Conservation (phyloP, 2,113 vertebrate species). For the Siphamia tubifer region DNA sequence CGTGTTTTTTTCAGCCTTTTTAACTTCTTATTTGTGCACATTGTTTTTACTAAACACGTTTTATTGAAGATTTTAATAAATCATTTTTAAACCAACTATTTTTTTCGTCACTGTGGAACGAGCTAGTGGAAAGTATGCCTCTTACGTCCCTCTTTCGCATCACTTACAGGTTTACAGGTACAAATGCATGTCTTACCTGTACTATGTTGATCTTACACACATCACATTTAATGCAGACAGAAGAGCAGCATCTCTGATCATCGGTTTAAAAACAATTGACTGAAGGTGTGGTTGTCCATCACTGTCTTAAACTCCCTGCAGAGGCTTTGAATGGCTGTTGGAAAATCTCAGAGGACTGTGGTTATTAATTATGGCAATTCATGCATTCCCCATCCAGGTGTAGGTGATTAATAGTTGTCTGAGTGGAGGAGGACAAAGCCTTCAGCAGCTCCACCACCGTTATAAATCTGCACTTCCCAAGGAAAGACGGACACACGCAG, state of each 20-base stretch:
- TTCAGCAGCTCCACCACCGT: background rate
- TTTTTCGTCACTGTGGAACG: too few species aligned
- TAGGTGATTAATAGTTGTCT: conserved; percentile 34
- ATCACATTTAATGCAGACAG: background rate
- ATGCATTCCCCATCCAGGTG: conserved; percentile 23
- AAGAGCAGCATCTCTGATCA: background rate
- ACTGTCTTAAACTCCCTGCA: background rate
- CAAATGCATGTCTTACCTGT: conserved; percentile 2
- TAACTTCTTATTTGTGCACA: too few species aligned
- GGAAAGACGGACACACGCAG: background rate
- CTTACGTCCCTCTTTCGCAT: too few species aligned
- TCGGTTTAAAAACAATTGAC: background rate
- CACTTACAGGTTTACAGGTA: conserved; percentile 18
- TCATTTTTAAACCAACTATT: too few species aligned
- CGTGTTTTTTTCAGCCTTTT: too few species aligned
- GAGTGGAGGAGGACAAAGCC: conserved; percentile 25
- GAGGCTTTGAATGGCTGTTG: conserved; percentile 10
- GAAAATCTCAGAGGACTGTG: conserved; percentile 23
- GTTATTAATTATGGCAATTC: conserved; percentile 43
- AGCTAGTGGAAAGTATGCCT: too few species aligned
- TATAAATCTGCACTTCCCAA: conserved; percentile 25
- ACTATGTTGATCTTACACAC: background rate
- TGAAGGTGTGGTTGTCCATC: conserved; percentile 9
- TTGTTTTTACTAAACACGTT: too few species aligned
- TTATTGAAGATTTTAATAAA: too few species aligned